Base-by-base conservation (phyloP, 2,888 invertebrate species). In the Prenolepis imparis region DNA sequence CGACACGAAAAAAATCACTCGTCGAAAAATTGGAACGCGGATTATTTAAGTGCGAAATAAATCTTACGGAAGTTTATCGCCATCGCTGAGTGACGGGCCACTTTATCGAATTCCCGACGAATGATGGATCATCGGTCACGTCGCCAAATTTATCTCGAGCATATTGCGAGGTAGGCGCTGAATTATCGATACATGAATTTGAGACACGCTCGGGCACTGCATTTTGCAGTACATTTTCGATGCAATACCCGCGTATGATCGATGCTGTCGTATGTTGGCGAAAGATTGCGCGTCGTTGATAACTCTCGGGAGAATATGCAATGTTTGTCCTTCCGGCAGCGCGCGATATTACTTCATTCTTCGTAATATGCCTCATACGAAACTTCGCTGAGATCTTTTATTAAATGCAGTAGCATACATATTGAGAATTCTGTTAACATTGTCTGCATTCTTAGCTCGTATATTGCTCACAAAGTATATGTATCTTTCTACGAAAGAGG, bases 151-250 rank as follows among this genome's bases (percentile, higher is more conserved):
- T 87, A 87, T 87, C 89, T 89, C 85, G 70, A 44, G 48, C 84
- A 67, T 77, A 83, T 85, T 83, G 72, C 77, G 18, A 32, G 81
- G 70, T 75, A 44, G 63, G 32, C 67, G 39, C 80, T 86, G 87
- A 90, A 90, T 90, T 90, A 90, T 90, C 90, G 90, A 90, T 89
- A 89, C 89, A 84, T 81, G 52, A n/a, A n/a, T 85, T 82, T 55
- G 87, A 80, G 84, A 87, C 87, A 84, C 66, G 41, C 82, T 82
- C 36, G 67, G 61, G 52, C 52, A 52, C 41, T 21, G 39, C 70
- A 63, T 84, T 86, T 83, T n/a, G 77, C 55, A 72, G 70, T 48
- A 36, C 48, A n/a, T 48, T 77, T 61, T 59, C 48, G 55, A 41
- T 55, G 80, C 85, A 64, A 74, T 67, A 66, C 52, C 41, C 63